Evolutionary conservation across 2,797 vertebrate species (phyloP), one percentile per base, ranked within the genome.

Genomic region (Hoplostethus mediterraneus): DNA sequence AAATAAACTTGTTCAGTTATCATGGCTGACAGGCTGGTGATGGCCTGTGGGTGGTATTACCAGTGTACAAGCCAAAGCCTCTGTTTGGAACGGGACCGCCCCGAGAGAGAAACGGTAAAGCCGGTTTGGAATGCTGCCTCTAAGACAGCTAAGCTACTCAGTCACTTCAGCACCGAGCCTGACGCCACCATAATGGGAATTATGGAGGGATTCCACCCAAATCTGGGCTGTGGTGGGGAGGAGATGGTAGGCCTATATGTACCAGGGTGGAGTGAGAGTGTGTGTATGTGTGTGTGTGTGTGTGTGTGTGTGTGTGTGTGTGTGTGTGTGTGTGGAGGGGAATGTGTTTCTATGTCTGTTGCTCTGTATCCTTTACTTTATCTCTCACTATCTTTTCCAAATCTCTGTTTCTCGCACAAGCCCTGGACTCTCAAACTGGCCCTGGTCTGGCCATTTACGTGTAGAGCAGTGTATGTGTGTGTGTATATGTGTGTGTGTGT

Each of bases 61-160:
- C 57, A 40, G 16, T 62, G 57, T 60, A 58, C 63, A 61, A 79
- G 62, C 79, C 75, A 75, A 60, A 79, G 69, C 71, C 75, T 75
- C 62, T 44, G 66, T 72, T 83, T 87, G 82, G 84, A 90, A 67
- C 1, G 44, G 58, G 70, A 71, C 68, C 60, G 56, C 60, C 63
- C 63, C 71, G 47, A 59, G 69, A 85, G 85, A 83, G 63, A 86
- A 90, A 88, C 81, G 80, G 71, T 79, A 87, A 88, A 90, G 81
- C 88, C 73, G 71, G 63, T 67, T 86, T 89, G 90, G 88, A 88
- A 74, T 48, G 67, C 70, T 80, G 81, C 85, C 63, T 38, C 76
- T 81, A 86, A 91, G 85, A 84, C 88, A 87, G 86, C 72, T 92
- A 91, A 92, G 89, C 86, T 80, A 77, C 71, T 89, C 83, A 80